Conservation (phyloP, 2,888 invertebrate genomes). For the Ischnus inquisitorius region DNA sequence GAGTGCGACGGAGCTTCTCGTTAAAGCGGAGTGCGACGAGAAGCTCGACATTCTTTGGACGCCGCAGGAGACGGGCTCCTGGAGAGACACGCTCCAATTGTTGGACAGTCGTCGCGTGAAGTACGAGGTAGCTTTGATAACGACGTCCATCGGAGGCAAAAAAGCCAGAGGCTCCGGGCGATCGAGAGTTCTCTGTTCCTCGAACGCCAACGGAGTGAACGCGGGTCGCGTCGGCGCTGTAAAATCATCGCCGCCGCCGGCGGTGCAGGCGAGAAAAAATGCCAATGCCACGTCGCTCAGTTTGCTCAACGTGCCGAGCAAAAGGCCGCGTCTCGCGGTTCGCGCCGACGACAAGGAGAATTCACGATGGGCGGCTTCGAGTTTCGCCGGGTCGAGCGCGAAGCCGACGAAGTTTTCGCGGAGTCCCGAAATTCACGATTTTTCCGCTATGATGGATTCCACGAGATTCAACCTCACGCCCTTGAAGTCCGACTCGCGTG, state of each 20-base stretch:
- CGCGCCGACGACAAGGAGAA: constrained; percentile 63
- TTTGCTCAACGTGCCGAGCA: constrained; percentile 38
- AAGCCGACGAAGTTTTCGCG: neutral
- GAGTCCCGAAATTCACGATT: constrained; percentile 60
- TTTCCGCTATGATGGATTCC: constrained; percentile 71
- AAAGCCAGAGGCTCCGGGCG: constrained; percentile 53
- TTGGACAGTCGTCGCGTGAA: constrained; percentile 89
- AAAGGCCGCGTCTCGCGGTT: constrained; percentile 47
- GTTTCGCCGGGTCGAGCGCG: neutral
- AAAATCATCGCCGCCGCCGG: neutral
- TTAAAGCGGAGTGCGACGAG: constrained; percentile 87
- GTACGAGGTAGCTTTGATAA: constrained; percentile 87
- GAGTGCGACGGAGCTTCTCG: constrained; percentile 86
- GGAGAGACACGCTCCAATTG: constrained; percentile 89
- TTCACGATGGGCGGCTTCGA: constrained; percentile 23
- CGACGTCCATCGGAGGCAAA: constrained; percentile 63
- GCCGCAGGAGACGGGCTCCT: constrained; percentile 87
- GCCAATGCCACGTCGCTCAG: neutral
- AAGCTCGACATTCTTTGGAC: constrained; percentile 89
- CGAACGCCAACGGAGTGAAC: constrained; percentile 52
- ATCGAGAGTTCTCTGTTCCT: constrained; percentile 51
- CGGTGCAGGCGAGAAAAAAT: constrained; percentile 62
- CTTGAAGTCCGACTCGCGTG: constrained; percentile 55
- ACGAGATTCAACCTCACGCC: constrained; percentile 73
- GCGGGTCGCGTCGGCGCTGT: neutral